phyloP scores from a whole-genome alignment of 2,888 invertebrate species.

The Drosophila greeni region DNA sequence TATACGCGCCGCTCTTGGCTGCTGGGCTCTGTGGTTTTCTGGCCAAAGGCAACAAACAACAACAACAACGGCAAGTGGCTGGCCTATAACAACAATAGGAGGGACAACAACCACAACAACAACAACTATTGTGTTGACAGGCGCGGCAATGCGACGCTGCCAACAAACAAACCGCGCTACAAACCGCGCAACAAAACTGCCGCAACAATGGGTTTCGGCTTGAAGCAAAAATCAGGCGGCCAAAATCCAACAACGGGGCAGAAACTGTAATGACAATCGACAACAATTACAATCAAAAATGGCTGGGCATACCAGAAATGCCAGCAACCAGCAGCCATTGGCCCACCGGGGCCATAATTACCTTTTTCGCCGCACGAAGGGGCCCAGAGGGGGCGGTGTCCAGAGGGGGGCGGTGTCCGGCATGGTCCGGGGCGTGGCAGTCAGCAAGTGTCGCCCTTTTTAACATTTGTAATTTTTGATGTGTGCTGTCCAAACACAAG shows the following conservation, averaged over 20 bases:
- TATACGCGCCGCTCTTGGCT: slow-evolving; percentile 26
- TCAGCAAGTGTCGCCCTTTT: slow-evolving; percentile 39
- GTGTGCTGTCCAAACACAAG: slow-evolving; percentile 4
- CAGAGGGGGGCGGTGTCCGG: slow-evolving; percentile 1
- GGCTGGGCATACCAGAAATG: slow-evolving; percentile 53
- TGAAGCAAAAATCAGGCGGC: slow-evolving; percentile 56
- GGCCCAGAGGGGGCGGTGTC: background rate
- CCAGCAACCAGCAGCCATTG: slow-evolving; percentile 44
- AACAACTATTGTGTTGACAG: slow-evolving; percentile 68
- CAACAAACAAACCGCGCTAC: slow-evolving; percentile 72
- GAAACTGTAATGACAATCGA: slow-evolving; percentile 72
- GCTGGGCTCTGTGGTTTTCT: slow-evolving; percentile 34
- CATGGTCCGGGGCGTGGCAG: slow-evolving; percentile 37
- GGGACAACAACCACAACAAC: slow-evolving; percentile 7
- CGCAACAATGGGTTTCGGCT: slow-evolving; percentile 54
- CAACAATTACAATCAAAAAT: slow-evolving; percentile 74
- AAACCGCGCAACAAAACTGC: slow-evolving; percentile 71
- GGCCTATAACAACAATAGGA: slow-evolving; percentile 16
- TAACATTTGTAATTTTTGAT: slow-evolving; percentile 42
- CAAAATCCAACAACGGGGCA: slow-evolving; percentile 62
- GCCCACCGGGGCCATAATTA: slow-evolving; percentile 59
- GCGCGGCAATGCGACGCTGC: slow-evolving; percentile 65
- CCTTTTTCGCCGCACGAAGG: slow-evolving; percentile 45
- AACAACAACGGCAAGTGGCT: slow-evolving; percentile 1
- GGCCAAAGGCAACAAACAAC: slow-evolving; percentile 26